Evolutionary conservation across 2,113 vertebrate species (phyloP), one percentile per base, ranked within the genome.

Genomic region (Panthera tigris): DNA sequence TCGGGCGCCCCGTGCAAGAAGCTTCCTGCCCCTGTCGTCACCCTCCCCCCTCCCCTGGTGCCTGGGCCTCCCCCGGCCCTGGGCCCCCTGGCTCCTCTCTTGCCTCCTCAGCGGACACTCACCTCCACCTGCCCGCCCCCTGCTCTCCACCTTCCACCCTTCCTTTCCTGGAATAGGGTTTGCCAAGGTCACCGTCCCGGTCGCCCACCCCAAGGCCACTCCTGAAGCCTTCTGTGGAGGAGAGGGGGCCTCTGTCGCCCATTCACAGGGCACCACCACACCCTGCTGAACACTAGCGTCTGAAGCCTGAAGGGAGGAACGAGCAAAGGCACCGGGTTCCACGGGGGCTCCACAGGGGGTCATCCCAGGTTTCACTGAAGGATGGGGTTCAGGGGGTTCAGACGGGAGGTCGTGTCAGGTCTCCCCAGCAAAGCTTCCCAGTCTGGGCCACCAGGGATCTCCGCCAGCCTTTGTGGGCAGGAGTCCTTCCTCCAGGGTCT

Each of bases 121-220:
- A 1, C 14, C 41, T 19, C 36, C 78, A 45, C 15, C 2, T n/a
- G 69, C 69, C 61, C 12, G 0, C 27, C 9, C 0, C 33, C 69
- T 21, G 18, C 48, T 41, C 19, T 18, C 39, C 9, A 29, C 27
- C 27, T 14, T 48, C 25, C 1, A 1, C 45, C 7, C 5, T 31
- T 66, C 31, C 33, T 33, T 27, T 19, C 68, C 12, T 1, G 12
- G 55, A n/a, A 8, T 1, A 0, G 7, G 25, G 31, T 11, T 48
- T 1, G n/a, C 52, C 55, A 1, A 12, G 21, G 52, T 57, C 74
- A 7, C 52, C 0, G 0, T 31, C 10, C 3, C 23, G 0, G 7
- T 1, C 3, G 33, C 52, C 33, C 10, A 1, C 19, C 8, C 11
- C 6, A 0, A n/a, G 66, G 29, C 45, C 15, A 1, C 39, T 39